phyloP scores from a whole-genome alignment of 2,797 vertebrate genomes.

The Takifugu rubripes region DNA sequence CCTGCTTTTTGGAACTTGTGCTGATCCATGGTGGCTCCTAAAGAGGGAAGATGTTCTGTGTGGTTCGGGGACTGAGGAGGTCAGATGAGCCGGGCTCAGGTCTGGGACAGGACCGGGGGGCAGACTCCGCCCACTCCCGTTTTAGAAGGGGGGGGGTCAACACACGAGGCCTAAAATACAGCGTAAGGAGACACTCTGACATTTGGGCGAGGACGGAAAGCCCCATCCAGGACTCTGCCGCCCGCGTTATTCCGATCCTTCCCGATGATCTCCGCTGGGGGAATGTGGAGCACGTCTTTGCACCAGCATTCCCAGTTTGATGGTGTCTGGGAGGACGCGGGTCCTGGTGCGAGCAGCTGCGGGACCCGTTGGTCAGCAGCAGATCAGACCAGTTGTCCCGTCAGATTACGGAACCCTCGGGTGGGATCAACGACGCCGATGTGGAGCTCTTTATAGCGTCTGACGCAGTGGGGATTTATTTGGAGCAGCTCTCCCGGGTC shows the following conservation, averaged over 20 bases:
- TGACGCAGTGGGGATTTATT: slow-evolving; percentile 17
- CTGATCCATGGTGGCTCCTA: slow-evolving; percentile 53
- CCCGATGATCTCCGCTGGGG: slow-evolving; percentile 38
- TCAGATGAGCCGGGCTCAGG: slow-evolving; percentile 54
- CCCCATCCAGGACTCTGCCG: slow-evolving; percentile 21
- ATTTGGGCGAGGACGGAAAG: slow-evolving; percentile 66
- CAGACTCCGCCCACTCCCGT: slow-evolving; percentile 71
- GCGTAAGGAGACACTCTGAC: slow-evolving; percentile 74
- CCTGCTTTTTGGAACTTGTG: slow-evolving; percentile 52
- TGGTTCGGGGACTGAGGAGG: slow-evolving; percentile 26
- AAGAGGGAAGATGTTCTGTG: neutral
- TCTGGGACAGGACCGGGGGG: slow-evolving; percentile 62
- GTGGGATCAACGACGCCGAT: slow-evolving; percentile 36
- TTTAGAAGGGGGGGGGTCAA: slow-evolving; percentile 60
- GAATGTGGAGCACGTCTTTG: neutral
- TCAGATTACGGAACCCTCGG: slow-evolving; percentile 20
- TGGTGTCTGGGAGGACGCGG: too few species aligned
- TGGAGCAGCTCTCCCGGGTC: neutral
- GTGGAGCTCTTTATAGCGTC: slow-evolving; percentile 34
- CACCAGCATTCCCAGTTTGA: neutral
- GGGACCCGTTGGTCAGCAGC: slow-evolving; percentile 39
- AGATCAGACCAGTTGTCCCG: slow-evolving; percentile 34
- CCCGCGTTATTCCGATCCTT: neutral
- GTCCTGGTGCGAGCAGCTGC: slow-evolving; percentile 20
- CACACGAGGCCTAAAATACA: slow-evolving; percentile 72